Conservation (phyloP, 2,113 vertebrate genomes). For the Cricetomys ansorgei region DNA sequence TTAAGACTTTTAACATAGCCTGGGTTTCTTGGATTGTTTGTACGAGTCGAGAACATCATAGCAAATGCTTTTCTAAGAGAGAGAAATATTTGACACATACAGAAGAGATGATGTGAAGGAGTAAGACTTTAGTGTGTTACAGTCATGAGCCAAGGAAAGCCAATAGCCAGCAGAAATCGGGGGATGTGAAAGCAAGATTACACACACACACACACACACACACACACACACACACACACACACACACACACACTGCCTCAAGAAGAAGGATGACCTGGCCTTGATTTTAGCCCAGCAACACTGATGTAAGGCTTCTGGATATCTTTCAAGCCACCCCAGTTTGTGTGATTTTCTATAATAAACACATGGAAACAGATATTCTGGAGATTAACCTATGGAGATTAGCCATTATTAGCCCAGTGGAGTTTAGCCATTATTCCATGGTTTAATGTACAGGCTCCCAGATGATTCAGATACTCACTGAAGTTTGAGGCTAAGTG, state of each 20-base stretch:
- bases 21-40: conserved; percentile 16
- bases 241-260: neutral
- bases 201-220: neutral
- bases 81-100: neutral
- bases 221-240: neutral
- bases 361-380: neutral
- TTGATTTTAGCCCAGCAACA: neutral
- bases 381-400: neutral
- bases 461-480: neutral
- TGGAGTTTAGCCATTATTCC: too few relatives aligned
- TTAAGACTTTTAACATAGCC: neutral
- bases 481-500: neutral
- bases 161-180: neutral
- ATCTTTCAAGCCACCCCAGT: neutral
- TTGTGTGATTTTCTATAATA: neutral
- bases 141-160: neutral
- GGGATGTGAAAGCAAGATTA: neutral
- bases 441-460: neutral
- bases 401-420: too few relatives aligned
- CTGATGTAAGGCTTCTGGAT: neutral
- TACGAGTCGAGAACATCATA: neutral
- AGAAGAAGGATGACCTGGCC: too few relatives aligned
- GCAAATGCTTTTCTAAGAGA: neutral
- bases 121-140: neutral
- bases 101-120: neutral